Percentiles rank a stretch among this genome's conserved stretches.
These are phyloP conservation scores for rabbit (Oryctolagus cuniculus) DNA, from an alignment of 2,113 vertebrate genomes.

Conservation along the genomic window DNA sequence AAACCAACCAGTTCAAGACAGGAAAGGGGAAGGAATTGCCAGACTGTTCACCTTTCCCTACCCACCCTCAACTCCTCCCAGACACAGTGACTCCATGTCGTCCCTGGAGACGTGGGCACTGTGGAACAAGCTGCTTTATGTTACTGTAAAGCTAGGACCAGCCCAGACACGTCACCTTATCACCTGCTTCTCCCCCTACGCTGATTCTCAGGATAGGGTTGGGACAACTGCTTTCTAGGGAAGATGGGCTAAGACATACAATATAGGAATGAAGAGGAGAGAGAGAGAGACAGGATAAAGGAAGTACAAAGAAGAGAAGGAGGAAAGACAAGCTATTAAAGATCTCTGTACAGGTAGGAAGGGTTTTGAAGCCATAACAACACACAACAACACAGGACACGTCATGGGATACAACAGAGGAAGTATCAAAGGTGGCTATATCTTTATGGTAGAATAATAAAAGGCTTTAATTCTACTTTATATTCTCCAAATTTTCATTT, in stretches of 20 bases:
- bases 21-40: not conserved
- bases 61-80: not conserved
- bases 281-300: not conserved
- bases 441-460: not conserved
- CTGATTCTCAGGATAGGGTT: not conserved
- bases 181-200: not conserved
- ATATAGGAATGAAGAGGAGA: not conserved
- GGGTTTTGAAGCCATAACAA: not conserved
- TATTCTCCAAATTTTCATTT: constrained; percentile 18
- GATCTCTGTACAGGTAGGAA: not conserved
- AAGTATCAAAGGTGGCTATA: not conserved
- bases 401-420: not conserved
- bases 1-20: not conserved
- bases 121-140: not conserved
- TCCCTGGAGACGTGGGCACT: not conserved
- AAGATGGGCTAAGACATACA: not conserved
- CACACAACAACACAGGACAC: not conserved
- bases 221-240: not conserved
- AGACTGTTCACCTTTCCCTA: not conserved
- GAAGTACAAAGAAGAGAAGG: rapidly evolving
- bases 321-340: not conserved
- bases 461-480: not conserved
- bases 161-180: not conserved
- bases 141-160: not conserved
- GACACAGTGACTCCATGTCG: not conserved